Base-by-base conservation (phyloP, 2,797 vertebrate genomes). In the Decapterus maruadsi region DNA sequence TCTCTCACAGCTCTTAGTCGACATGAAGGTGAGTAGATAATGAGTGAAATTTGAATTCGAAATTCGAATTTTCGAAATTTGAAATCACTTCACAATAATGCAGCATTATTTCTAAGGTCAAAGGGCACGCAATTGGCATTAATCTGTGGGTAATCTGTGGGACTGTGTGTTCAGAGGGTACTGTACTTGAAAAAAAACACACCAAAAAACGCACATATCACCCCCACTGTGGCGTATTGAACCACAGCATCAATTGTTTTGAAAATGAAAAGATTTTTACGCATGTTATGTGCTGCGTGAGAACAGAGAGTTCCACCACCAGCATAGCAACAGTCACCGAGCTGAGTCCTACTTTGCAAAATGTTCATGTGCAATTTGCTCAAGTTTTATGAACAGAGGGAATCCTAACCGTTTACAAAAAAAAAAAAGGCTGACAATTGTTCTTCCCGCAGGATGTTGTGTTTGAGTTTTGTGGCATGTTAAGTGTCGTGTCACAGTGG, bases 401-500 rank as follows among this genome's bases (percentile, higher is more conserved):
- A 54, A 20, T 65, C 1, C 61, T 53, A 26, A 60, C 17, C 26
- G 43, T 12, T 46, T 2, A 43, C 3, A 19, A 63, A 43, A 19
- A 17, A 16, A 26, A 26, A 26, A 3, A 64, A 60, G 17, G 19
- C 10, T 58, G 26, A 10, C 6, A 34, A 29, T 42, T 59, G 55
- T 26, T 72, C 46, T 1, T 46, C 46, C 55, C 50, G 58, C 36
- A 56, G 46, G 56, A 63, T 38, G 51, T 62, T 36, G 76, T 66
- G 65, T 80, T 66, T 59, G 61, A 54, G 71, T 51, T 61, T 51
- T 58, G 67, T 42, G 55, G 77, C 75, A 89, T 74, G 75, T 87
- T 81, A 90, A 87, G 67, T 70, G 75, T 90, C 79, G 63, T 57
- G 68, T 85, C 85, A 61, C 72, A 7, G 57, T 20, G 58, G 63